Evolutionary conservation across 2,797 vertebrate genomes (phyloP).

Genomic region (Pterois miles): DNA sequence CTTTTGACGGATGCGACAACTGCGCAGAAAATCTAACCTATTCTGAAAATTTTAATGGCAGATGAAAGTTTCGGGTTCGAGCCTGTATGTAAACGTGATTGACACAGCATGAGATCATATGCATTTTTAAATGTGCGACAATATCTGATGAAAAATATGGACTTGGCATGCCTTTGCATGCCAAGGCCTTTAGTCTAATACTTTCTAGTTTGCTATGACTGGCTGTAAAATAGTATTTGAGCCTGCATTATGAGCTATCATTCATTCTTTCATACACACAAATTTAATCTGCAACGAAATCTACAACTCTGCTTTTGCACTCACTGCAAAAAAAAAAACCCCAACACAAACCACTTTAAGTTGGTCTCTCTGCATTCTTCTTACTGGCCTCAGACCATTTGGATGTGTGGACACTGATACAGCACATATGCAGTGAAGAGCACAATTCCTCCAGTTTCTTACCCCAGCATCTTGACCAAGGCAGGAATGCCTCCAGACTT

Average conservation of each 20-base stretch:
- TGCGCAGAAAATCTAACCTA: too few species aligned
- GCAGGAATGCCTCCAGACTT: conserved; percentile 98
- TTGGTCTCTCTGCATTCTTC: not conserved
- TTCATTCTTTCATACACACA: not conserved
- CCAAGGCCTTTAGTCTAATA: too few species aligned
- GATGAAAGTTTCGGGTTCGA: too few species aligned
- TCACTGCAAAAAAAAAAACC: not conserved
- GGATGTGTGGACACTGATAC: not conserved
- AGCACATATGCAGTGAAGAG: not conserved
- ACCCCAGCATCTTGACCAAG: conserved; percentile 99
- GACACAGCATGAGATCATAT: too few species aligned
- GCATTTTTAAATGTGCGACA: too few species aligned
- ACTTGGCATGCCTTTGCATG: too few species aligned
- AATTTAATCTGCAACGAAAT: not conserved
- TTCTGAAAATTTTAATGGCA: too few species aligned
- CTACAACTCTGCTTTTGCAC: not conserved
- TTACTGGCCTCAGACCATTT: not conserved
- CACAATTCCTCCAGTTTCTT: conserved; percentile 52
- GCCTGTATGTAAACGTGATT: too few species aligned
- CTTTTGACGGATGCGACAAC: too few species aligned
- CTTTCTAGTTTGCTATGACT: too few species aligned
- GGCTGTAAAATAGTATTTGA: not conserved
- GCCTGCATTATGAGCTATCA: not conserved
- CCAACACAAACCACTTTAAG: not conserved
- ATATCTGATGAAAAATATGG: too few species aligned